Evolutionary conservation across 2,113 vertebrate species (phyloP).

Genomic region (Lophura nycthemera): DNA sequence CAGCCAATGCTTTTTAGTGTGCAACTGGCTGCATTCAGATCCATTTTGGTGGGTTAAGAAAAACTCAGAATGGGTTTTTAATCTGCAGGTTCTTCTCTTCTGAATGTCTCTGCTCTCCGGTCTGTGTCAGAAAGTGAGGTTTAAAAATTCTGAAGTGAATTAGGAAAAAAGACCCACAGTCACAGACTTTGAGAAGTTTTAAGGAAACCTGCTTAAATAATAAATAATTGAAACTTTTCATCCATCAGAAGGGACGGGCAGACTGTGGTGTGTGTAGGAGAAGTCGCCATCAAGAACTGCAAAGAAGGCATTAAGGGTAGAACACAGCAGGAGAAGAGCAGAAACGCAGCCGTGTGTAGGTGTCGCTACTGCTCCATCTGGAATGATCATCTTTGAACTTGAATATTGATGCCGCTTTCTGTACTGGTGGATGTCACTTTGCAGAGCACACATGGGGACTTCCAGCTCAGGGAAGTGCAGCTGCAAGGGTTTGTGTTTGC

Average conservation of each 20-base stretch:
- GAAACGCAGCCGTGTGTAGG: slow-evolving; percentile 1
- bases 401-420: background rate
- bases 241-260: background rate
- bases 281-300: background rate
- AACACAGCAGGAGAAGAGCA: background rate
- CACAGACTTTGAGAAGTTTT: background rate
- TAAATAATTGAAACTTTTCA: background rate
- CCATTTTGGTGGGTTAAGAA: background rate
- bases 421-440: background rate
- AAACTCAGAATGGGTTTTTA: background rate
- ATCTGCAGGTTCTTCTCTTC: background rate
- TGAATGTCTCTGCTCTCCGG: background rate
- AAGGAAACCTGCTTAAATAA: background rate
- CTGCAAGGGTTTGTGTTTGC: accelerated
- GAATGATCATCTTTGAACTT: background rate
- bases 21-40: background rate
- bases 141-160: background rate
- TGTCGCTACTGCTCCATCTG: slow-evolving; percentile 45
- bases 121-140: background rate
- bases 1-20: background rate
- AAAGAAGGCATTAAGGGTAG: background rate
- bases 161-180: background rate
- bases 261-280: background rate
- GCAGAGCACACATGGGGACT: background rate
- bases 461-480: background rate